Evolutionary conservation across 2,888 invertebrate genomes (phyloP), one percentile per base, ranked within the genome.

Genomic region (Cyrtodaria siliqua): DNA sequence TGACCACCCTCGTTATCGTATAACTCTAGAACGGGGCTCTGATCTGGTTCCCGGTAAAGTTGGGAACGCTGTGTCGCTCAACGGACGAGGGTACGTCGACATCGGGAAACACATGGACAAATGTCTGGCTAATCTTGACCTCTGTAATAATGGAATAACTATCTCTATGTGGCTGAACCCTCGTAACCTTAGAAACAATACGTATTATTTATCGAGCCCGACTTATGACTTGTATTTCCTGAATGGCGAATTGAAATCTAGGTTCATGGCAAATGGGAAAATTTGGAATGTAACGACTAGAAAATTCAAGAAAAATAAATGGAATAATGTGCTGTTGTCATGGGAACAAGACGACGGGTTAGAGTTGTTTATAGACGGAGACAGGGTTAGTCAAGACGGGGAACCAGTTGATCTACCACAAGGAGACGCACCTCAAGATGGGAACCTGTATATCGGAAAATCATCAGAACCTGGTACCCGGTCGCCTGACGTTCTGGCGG

Each of bases 331-430:
- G 8, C 87, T 90, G 33, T 53, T 92, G 70, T 87, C 92, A 18
- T 92, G 92, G 92, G 87, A 90, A 60, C 86, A 85, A 1, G 83
- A 83, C 1, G 86, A 87, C 24, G 92, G 92, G 1, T 79, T 91
- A 16, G 71, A 75, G n/a, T 64, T 92, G 79, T 91, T 85, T 79
- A 52, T 91, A 8, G 85, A 92, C 72, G 77, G 77, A 42, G 64
- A 72, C 50, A 27, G 52, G 20, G 57, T 38, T 14, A 38, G 33
- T 6, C 66, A 56, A 47, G 49, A 29, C 20, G 83, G 75, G 4
- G 71, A 64, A 27, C 69, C 61, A 50, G 49, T 29, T 24, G 83
- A 77, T 20, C 55, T 61, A 4, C 26, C 23, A 8, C 82, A 70
- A 50, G 75, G 82, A 9, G 86, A 84, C 52, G 64, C 83, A 24